Percentiles rank a stretch among this genome's conserved stretches.
These are phyloP conservation scores for Rhingia rostrata DNA, from an alignment of 2,888 invertebrate species.

Conservation along the genomic window DNA sequence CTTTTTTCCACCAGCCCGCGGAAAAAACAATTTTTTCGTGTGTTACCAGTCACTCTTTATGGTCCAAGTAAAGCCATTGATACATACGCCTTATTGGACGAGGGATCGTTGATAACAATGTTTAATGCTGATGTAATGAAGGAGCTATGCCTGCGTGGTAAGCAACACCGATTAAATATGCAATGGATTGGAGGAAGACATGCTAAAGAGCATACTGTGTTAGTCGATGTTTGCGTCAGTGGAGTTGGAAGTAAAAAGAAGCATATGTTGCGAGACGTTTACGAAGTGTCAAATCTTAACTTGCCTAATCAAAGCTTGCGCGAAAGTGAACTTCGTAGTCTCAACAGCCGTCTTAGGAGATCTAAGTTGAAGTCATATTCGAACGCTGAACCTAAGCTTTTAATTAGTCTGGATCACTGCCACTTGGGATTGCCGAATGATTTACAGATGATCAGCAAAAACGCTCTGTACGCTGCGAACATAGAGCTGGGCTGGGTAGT, in stretches of 20 bases:
- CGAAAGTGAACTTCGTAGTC: background rate
- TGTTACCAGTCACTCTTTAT: slow-evolving; percentile 49
- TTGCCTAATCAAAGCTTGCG: slow-evolving; percentile 19
- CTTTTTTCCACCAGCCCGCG: too few relatives aligned
- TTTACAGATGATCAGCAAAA: background rate
- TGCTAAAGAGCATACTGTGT: slow-evolving; percentile 23
- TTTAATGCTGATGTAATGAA: slow-evolving; percentile 38
- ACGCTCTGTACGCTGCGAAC: slow-evolving; percentile 33
- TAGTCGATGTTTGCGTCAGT: slow-evolving; percentile 49
- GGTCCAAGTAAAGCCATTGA: slow-evolving; percentile 34
- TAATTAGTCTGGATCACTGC: slow-evolving; percentile 53
- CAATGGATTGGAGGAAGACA: slow-evolving; percentile 62
- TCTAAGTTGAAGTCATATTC: slow-evolving; percentile 24
- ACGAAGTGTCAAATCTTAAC: slow-evolving; percentile 38
- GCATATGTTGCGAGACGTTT: slow-evolving; percentile 19
- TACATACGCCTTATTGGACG: slow-evolving; percentile 46
- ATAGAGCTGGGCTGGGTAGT: slow-evolving; percentile 45
- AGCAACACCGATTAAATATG: slow-evolving; percentile 45
- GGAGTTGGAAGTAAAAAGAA: slow-evolving; percentile 35
- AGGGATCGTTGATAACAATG: slow-evolving; percentile 62
- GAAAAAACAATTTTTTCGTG: too few relatives aligned
- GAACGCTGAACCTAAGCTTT: slow-evolving; percentile 22
- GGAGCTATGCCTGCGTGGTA: slow-evolving; percentile 9
- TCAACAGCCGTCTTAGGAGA: background rate
- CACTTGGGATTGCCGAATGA: slow-evolving; percentile 30